Evolutionary conservation across 2,888 invertebrate species (phyloP).

Genomic region (Patella pellucida): DNA sequence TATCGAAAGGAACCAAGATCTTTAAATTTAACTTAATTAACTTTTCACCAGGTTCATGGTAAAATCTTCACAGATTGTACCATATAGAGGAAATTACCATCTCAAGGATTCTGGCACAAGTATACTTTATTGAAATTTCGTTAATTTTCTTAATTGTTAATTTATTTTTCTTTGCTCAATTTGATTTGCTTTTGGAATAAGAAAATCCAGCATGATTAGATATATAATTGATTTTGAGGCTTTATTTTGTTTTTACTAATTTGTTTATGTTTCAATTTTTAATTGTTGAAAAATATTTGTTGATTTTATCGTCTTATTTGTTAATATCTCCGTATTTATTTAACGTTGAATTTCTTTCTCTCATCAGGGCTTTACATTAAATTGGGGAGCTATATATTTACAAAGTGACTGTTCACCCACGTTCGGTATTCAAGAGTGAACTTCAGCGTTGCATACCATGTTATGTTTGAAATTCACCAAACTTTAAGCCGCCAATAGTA

Average conservation of each 20-base stretch:
- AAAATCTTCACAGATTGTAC: slow-evolving; percentile 9
- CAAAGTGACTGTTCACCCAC: no score
- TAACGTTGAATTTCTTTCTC: no score
- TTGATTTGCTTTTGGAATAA: slow-evolving; percentile 6
- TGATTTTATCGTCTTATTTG: not conserved
- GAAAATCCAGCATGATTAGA: slow-evolving; percentile 3
- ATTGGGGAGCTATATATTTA: no score
- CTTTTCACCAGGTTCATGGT: slow-evolving; percentile 9
- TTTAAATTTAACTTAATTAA: slow-evolving; percentile 3
- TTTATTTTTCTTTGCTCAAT: slow-evolving; percentile 8
- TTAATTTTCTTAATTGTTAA: slow-evolving; percentile 12
- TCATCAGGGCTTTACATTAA: no score
- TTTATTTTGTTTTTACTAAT: slow-evolving; percentile 11
- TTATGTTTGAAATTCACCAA: no score
- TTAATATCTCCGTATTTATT: no score
- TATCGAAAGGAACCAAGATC: no score
- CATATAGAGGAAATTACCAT: not conserved
- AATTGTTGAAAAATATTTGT: slow-evolving; percentile 7
- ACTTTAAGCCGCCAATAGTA: no score
- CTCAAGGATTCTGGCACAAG: slow-evolving; percentile 11
- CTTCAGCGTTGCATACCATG: no score
- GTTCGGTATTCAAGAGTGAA: no score
- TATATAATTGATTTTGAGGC: not conserved
- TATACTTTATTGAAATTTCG: slow-evolving; percentile 9
- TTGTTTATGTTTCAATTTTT: slow-evolving; percentile 9